phyloP scores from a whole-genome alignment of 2,797 vertebrate species.

The Mus spretus region DNA sequence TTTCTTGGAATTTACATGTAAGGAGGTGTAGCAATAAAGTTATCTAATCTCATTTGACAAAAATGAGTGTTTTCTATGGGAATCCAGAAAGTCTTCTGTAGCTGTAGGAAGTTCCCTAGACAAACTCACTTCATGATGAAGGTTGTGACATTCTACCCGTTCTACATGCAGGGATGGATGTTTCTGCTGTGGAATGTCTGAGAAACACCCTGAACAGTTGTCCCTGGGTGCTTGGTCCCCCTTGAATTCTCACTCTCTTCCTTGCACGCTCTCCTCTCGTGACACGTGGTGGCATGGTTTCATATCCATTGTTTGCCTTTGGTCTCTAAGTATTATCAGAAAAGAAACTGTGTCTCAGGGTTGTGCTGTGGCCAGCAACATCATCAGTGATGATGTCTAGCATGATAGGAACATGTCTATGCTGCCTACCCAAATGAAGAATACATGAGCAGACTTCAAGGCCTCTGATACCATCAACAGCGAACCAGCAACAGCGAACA shows the following conservation, averaged over 20 bases:
- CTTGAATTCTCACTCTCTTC: fast-evolving
- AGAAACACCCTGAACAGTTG: no score
- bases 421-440: background rate
- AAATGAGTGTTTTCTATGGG: fast-evolving
- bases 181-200: background rate
- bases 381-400: background rate
- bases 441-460: fast-evolving
- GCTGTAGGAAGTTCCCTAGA: no score
- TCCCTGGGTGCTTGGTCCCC: background rate
- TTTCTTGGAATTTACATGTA: background rate
- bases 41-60: background rate
- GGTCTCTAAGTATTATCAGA: fast-evolving
- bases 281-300: fast-evolving
- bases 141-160: fast-evolving
- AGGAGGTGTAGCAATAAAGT: background rate
- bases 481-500: background rate
- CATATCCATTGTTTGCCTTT: fast-evolving
- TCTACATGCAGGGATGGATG: fast-evolving
- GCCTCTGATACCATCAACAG: no score
- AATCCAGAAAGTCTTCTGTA: background rate
- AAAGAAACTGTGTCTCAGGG: background rate
- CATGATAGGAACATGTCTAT: fast-evolving
- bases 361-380: no score
- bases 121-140: fast-evolving
- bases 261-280: fast-evolving